Evolutionary conservation across 2,797 vertebrate species (phyloP), one percentile per base, ranked within the genome.

Genomic region (Halcyon chelicuti): DNA sequence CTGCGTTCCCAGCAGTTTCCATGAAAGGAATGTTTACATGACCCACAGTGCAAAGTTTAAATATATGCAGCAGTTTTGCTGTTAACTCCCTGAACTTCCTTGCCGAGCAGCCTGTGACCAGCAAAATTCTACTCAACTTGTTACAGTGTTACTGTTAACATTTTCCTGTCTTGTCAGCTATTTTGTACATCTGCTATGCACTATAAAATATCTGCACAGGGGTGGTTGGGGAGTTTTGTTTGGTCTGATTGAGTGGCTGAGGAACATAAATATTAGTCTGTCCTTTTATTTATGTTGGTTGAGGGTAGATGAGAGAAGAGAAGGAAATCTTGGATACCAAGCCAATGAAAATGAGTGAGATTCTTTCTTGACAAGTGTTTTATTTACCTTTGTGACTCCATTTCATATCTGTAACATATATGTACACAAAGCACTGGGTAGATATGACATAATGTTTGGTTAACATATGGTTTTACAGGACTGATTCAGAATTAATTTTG

Each of bases 11-110:
- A 97, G 90, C 85, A 95, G 96, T 97, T 97, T 98, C 96, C 91
- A 94, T 96, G 96, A 95, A 96, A 96, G 94, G 96, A 98, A 97
- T 98, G 97, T 98, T 98, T 98, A 98, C 96, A 97, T 95, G 97
- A 98, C 97, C 97, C 19, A 11, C 79, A 89, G 94, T 51, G 0
- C 94, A 96, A 97, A 97, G 98, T 98, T 98, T 98, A 98, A 98
- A 98, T 96, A 96, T 95, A 98, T 96, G 97, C 97, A 96, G 95
- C 94, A 87, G 90, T 97, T 98, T 97, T 96, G 96, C 90, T 96
- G 97, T 97, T 98, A 98, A 97, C 96, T 98, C 97, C 82, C 93
- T 97, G 98, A 98, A 98, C 97, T 98, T 37, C 3, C 94, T 96
- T 88, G 96, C 76, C 26, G 95, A 95, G 96, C 93, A 79, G 80